Evolutionary conservation across 2,797 vertebrate genomes (phyloP).

Genomic region (Gambelia wislizenii): DNA sequence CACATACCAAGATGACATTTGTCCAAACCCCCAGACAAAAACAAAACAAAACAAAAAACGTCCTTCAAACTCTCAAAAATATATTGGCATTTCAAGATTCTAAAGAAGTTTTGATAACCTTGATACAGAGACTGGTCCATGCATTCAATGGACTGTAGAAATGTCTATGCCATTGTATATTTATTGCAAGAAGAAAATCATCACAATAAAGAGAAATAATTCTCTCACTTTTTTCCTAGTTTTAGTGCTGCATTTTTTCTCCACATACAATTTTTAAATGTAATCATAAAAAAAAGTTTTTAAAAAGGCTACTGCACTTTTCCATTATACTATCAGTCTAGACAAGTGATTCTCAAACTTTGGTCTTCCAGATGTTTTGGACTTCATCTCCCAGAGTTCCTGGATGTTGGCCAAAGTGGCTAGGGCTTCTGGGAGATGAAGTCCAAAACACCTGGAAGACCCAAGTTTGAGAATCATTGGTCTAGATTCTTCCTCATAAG

Average conservation of each 20-base stretch:
- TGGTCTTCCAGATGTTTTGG: too few relatives aligned
- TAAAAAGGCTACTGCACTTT: background rate
- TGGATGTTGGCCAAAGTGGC: too few relatives aligned
- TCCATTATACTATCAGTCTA: background rate
- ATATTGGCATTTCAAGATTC: background rate
- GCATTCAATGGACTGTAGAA: background rate
- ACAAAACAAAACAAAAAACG: too few relatives aligned
- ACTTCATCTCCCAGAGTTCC: too few relatives aligned
- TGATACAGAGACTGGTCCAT: background rate
- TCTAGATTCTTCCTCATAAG: background rate
- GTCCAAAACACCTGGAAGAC: too few relatives aligned
- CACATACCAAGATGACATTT: background rate
- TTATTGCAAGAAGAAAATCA: background rate
- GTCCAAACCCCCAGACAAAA: accelerated
- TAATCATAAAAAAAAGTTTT: background rate
- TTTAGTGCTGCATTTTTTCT: too few relatives aligned
- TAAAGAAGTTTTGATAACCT: background rate
- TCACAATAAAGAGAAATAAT: background rate
- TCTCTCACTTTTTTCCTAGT: too few relatives aligned
- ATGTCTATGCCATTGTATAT: background rate
- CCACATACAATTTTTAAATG: background rate
- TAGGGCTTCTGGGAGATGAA: too few relatives aligned
- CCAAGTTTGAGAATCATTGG: too few relatives aligned
- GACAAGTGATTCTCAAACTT: too few relatives aligned
- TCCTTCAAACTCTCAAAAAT: background rate